phyloP scores from a whole-genome alignment of 2,113 vertebrate species.

The Synchiropus splendidus region DNA sequence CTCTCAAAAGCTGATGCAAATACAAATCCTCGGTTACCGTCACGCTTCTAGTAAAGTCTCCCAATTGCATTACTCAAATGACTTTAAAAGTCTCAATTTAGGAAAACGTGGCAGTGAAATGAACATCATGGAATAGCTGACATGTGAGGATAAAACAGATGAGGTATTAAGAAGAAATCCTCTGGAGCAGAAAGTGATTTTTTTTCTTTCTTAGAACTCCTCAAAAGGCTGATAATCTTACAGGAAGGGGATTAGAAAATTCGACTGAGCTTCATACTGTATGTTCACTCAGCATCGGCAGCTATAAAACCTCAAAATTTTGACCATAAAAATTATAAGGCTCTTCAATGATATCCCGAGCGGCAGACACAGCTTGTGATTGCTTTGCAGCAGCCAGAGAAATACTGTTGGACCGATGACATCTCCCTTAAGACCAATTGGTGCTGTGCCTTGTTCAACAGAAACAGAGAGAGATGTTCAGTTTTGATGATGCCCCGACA shows the following conservation, averaged over 20 bases:
- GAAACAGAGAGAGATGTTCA: conserved; percentile 17
- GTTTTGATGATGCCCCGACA: not conserved
- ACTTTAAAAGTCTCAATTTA: conserved; percentile 3
- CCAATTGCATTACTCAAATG: conserved; percentile 1
- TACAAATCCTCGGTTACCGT: not conserved
- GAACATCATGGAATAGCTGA: conserved; percentile 3
- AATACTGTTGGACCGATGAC: conserved; percentile 34
- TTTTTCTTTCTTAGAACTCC: conserved; percentile 16
- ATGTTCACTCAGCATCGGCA: conserved; percentile 11
- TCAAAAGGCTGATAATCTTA: conserved; percentile 32
- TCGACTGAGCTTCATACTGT: conserved; percentile 1
- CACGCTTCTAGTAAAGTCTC: not conserved
- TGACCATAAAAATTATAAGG: conserved; percentile 10
- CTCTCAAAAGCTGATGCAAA: conserved; percentile 22
- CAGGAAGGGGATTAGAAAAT: conserved; percentile 25
- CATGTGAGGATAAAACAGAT: not conserved
- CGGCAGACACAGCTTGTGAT: conserved; percentile 10
- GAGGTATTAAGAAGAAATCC: conserved; percentile 11
- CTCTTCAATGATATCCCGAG: conserved; percentile 14
- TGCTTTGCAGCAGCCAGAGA: conserved; percentile 11
- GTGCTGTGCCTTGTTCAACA: conserved; percentile 11
- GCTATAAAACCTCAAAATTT: conserved; percentile 8
- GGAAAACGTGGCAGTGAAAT: conserved; percentile 1
- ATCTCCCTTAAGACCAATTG: conserved; percentile 25
- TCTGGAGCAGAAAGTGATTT: conserved; percentile 13